Base-by-base conservation (phyloP, 2,113 vertebrate genomes). In the Eurypyga helias region DNA sequence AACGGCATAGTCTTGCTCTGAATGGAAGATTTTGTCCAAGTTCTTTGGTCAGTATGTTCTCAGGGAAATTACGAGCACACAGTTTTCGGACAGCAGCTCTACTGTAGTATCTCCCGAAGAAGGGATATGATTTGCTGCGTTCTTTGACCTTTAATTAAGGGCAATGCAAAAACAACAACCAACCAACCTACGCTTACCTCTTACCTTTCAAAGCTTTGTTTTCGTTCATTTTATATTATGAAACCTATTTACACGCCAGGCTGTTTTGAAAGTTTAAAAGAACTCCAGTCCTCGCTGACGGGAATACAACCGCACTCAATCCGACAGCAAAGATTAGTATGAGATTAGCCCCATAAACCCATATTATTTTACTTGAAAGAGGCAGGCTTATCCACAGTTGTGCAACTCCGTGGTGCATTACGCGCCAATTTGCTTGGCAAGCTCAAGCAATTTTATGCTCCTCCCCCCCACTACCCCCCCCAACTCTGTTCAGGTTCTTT, bases 271-370 rank as follows among this genome's bases (percentile, higher is more conserved):
- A 79, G 52, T 69, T 21, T 38, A 45, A 95, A 91, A 90, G 49
- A 64, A 84, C 72, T 89, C 65, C 34, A 80, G 70, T 23, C 57
- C 48, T n/a, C 67, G 69, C 45, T 89, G 90, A 81, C 0, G 0
- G 58, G 57, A 1, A 0, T 36, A 67, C 58, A 89, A 60, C 67
- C 0, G 0, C 38, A 92, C 49, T 67, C 72, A 81, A 16, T 70
- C 82, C 49, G 67, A 89, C 62, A 84, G 70, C 54, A 73, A 58
- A 95, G 84, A 94, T 97, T 81, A 97, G 55, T 17, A 43, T 28
- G 86, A 96, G 90, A 94, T 94, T 92, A 97, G 90, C 38, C 55
- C 80, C 38, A 67, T 41, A 93, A 92, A 55, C 34, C 76, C 14
- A 1, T 82, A 81, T 91, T 94, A 91, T 96, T 93, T 82, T 79